phyloP scores from a whole-genome alignment of 2,113 vertebrate genomes.

The Orientallactaga bullata region DNA sequence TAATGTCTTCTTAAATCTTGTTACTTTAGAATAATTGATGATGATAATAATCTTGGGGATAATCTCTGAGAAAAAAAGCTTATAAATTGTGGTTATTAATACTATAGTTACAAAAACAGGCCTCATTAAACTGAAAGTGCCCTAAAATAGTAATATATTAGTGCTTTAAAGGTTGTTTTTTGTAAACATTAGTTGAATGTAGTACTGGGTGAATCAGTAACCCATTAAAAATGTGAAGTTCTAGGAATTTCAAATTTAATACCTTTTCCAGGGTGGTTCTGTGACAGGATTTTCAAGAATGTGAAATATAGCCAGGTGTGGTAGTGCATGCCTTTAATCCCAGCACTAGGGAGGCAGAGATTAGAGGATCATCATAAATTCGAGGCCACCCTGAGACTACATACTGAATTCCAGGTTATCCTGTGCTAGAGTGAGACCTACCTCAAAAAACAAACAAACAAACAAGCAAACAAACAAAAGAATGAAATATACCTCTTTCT shows the following conservation, averaged over 20 bases:
- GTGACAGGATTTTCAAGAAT: conserved; percentile 11
- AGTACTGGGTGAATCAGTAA: background rate
- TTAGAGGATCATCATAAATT: no score
- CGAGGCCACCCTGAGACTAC: no score
- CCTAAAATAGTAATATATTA: conserved; percentile 43
- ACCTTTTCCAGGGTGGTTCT: background rate
- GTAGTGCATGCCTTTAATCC: no score
- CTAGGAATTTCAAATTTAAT: conserved; percentile 15
- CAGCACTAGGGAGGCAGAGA: no score
- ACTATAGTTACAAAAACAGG: background rate
- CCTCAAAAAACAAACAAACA: no score
- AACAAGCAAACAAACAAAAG: no score
- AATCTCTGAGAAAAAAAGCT: conserved; percentile 16
- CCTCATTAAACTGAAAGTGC: conserved; percentile 16
- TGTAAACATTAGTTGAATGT: conserved; percentile 3
- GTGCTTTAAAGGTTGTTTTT: conserved; percentile 53
- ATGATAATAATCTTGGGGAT: no score
- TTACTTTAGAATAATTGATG: conserved; percentile 40
- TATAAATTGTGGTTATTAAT: conserved; percentile 46
- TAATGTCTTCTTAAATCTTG: background rate
- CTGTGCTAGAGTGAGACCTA: no score
- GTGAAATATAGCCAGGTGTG: no score
- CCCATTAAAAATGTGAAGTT: conserved; percentile 17
- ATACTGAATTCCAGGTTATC: no score
- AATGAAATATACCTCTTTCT: no score